Evolutionary conservation across 2,797 vertebrate genomes (phyloP).

Genomic region (Amblyopsis hoosieri): DNA sequence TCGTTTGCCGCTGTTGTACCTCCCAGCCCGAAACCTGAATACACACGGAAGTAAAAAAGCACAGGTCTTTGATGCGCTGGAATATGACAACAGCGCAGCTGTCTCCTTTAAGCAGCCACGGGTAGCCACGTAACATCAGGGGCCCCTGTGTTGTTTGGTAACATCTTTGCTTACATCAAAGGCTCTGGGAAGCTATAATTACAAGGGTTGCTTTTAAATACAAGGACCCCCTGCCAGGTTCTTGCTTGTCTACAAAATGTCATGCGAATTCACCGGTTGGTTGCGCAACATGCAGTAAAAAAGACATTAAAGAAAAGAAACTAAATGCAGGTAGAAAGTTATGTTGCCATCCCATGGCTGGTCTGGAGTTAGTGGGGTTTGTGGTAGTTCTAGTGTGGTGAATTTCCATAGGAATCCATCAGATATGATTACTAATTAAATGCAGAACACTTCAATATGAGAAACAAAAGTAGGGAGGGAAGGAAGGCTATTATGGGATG

Average conservation of each 20-base stretch:
- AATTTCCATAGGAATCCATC: too few relatives aligned
- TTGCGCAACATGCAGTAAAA: conserved; percentile 28
- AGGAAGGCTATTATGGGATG: conserved; percentile 18
- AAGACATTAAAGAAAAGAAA: background rate
- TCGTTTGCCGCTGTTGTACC: conserved; percentile 20
- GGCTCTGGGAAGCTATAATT: conserved; percentile 66
- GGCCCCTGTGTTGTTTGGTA: conserved; percentile 58
- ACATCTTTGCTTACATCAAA: conserved; percentile 72
- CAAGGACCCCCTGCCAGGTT: conserved; percentile 55
- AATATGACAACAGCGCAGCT: conserved; percentile 64
- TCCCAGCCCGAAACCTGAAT: conserved; percentile 40
- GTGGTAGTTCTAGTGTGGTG: too few relatives aligned
- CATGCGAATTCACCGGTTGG: conserved; percentile 48
- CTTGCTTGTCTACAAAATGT: conserved; percentile 47
- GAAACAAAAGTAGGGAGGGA: conserved; percentile 1
- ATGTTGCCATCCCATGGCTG: background rate
- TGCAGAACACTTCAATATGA: background rate
- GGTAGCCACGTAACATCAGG: conserved; percentile 42
- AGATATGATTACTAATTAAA: too few relatives aligned
- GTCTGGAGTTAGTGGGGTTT: too few relatives aligned
- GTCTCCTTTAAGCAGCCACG: conserved; percentile 44
- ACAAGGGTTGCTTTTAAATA: conserved; percentile 58
- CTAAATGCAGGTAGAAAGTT: conserved; percentile 13
- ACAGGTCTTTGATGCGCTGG: conserved; percentile 58
- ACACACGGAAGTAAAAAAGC: conserved; percentile 55